Evolutionary conservation across 35 echinoderm and acorn worm genomes (phyloP).

Genomic region (Ophioderma brevispina): DNA sequence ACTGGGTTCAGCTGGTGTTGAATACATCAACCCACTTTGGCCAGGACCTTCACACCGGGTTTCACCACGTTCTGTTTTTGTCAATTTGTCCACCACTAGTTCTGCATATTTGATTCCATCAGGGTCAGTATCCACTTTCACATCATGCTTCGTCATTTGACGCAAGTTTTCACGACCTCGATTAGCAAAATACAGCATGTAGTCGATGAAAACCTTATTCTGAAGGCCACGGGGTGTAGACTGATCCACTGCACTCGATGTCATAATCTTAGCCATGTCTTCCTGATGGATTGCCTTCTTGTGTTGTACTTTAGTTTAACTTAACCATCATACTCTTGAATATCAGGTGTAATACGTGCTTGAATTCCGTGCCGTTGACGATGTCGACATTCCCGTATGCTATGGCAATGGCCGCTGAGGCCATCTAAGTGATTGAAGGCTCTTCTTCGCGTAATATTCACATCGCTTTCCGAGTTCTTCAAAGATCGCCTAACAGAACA

Average conservation of each 20-base stretch:
- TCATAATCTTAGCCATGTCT: slow-evolving; percentile 49
- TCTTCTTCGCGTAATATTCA: slow-evolving; percentile 31
- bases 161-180: slow-evolving; percentile 40
- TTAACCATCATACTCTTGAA: slow-evolving; percentile 15
- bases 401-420: slow-evolving; percentile 28
- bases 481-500: too few relatives aligned
- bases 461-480: too few relatives aligned
- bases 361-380: slow-evolving; percentile 21
- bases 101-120: slow-evolving; percentile 9
- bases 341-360: slow-evolving; percentile 3
- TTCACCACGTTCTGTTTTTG: slow-evolving; percentile 33
- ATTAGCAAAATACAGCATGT: slow-evolving; percentile 56
- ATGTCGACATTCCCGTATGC: neutral
- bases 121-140: slow-evolving; percentile 2
- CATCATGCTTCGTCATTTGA: slow-evolving; percentile 24
- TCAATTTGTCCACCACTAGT: slow-evolving; percentile 7
- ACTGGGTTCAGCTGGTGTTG: slow-evolving; percentile 14
- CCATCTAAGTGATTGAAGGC: neutral
- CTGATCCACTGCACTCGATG: slow-evolving; percentile 53
- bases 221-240: slow-evolving; percentile 42
- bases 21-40: slow-evolving; percentile 53
- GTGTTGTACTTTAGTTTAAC: slow-evolving; percentile 13
- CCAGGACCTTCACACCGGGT: neutral
- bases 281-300: slow-evolving; percentile 36
- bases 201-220: slow-evolving; percentile 65